Evolutionary conservation across 2,797 vertebrate genomes (phyloP).

Genomic region (Malacoctenus gilli): DNA sequence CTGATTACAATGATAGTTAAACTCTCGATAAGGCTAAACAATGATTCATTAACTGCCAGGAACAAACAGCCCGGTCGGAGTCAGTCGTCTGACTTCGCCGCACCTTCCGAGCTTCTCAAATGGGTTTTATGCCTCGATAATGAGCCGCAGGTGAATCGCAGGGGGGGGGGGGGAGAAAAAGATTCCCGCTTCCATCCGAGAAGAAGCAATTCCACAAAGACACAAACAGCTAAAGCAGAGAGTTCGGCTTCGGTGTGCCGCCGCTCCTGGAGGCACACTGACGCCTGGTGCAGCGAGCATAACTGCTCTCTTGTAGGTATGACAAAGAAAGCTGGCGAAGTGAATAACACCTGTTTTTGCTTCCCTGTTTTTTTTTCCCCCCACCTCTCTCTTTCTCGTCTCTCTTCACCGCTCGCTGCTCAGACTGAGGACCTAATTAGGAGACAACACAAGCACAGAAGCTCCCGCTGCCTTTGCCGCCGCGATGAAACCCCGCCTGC

Average conservation of each 20-base stretch:
- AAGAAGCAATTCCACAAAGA: neutral
- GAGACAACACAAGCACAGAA: conserved; percentile 23
- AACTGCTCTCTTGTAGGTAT: conserved; percentile 7
- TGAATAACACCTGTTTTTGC: conserved; percentile 23
- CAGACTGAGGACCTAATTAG: conserved; percentile 52
- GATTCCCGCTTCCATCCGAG: neutral
- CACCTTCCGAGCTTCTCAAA: neutral
- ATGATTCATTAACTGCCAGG: too few species aligned
- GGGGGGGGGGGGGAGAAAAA: neutral
- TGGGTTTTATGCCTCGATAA: neutral
- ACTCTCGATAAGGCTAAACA: too few species aligned
- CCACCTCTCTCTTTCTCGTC: too few species aligned
- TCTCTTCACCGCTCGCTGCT: conserved; percentile 13
- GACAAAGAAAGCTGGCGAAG: conserved; percentile 33
- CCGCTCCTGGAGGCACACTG: conserved; percentile 4
- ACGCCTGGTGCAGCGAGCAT: neutral
- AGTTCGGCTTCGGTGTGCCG: conserved; percentile 17
- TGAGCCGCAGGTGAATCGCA: neutral
- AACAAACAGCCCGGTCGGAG: too few species aligned
- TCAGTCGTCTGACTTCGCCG: neutral
- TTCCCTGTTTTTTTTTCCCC: conserved; percentile 11
- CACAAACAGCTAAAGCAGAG: conserved; percentile 2
- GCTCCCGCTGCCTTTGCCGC: conserved; percentile 15
- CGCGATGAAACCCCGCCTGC: conserved; percentile 23
- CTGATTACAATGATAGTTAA: too few species aligned